A percentile compares a stretch with the other conserved stretches of the same genome.
Evolutionary conservation across 2,888 invertebrate genomes (phyloP).

Genomic region (Habrosyne pyritoides): DNA sequence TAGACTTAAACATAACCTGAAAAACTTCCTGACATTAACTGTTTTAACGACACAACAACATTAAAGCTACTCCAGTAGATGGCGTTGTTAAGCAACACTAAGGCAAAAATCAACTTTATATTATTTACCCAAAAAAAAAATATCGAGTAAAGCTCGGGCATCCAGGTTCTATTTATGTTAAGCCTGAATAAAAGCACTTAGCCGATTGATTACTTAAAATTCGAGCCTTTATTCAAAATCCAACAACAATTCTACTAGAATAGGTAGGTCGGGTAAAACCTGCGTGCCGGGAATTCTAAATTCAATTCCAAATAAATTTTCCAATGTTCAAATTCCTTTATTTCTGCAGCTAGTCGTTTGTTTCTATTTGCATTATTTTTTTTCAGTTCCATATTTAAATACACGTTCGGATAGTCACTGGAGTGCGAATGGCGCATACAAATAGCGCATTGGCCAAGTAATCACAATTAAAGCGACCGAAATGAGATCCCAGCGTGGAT

Average conservation of each 20-base stretch:
- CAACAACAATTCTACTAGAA: background rate
- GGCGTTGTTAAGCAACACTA: no score
- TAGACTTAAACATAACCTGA: no score
- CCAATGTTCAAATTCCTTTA: background rate
- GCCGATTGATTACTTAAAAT: no score
- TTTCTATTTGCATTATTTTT: constrained; percentile 17
- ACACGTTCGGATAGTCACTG: constrained; percentile 21
- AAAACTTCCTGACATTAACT: no score
- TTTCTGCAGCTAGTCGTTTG: constrained; percentile 6
- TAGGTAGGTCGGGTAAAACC: background rate
- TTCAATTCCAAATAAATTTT: background rate
- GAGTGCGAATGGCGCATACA: constrained; percentile 43
- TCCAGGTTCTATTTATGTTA: no score
- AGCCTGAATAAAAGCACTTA: no score
- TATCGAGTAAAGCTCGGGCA: no score
- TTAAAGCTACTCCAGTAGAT: no score
- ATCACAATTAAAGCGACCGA: constrained; percentile 51
- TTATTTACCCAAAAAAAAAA: no score
- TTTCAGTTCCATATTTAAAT: constrained; percentile 26
- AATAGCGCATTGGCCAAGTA: constrained; percentile 45
- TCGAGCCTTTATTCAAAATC: no score
- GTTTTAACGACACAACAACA: no score
- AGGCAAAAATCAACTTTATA: no score
- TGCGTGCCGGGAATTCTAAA: background rate
- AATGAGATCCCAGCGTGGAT: constrained; percentile 37